phyloP scores from a whole-genome alignment of 2,888 invertebrate genomes.

The Apodemia hepburni region DNA sequence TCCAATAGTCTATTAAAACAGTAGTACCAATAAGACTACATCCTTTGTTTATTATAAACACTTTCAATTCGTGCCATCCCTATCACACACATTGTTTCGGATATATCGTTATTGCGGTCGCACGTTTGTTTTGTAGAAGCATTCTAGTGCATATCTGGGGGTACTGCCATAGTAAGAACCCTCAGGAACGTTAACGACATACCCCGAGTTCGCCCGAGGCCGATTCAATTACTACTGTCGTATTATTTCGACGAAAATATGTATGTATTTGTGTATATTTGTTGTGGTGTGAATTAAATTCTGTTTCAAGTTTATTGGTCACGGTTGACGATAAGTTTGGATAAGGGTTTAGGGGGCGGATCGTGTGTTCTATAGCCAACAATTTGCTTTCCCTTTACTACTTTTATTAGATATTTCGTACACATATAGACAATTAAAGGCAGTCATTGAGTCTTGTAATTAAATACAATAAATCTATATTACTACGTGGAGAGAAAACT shows the following conservation, averaged over 20 bases:
- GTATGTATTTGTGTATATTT: slow-evolving; percentile 67
- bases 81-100: slow-evolving; percentile 31
- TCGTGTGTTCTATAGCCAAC: slow-evolving; percentile 8
- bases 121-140: slow-evolving; percentile 62
- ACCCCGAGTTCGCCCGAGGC: slow-evolving; percentile 74
- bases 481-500: too few relatives aligned
- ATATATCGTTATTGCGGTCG: slow-evolving; percentile 42
- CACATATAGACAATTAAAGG: neutral
- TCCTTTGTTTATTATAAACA: slow-evolving; percentile 79
- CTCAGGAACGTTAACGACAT: slow-evolving; percentile 75
- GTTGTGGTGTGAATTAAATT: slow-evolving; percentile 74
- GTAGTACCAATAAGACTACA: slow-evolving; percentile 73
- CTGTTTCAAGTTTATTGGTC: slow-evolving; percentile 72
- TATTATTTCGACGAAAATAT: slow-evolving; percentile 78
- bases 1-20: slow-evolving; percentile 67
- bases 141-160: slow-evolving; percentile 70
- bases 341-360: slow-evolving; percentile 45
- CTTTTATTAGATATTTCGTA: slow-evolving; percentile 3
- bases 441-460: slow-evolving; percentile 3
- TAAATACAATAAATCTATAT: too few relatives aligned
- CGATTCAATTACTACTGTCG: slow-evolving; percentile 79
- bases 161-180: slow-evolving; percentile 58
- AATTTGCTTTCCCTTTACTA: slow-evolving; percentile 5
- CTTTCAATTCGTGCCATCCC: slow-evolving; percentile 55
- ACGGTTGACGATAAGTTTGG: slow-evolving; percentile 59